Evolutionary conservation across 2,888 invertebrate genomes (phyloP), one percentile per base, ranked within the genome.

Genomic region (Rhimphoctona megacephalus): DNA sequence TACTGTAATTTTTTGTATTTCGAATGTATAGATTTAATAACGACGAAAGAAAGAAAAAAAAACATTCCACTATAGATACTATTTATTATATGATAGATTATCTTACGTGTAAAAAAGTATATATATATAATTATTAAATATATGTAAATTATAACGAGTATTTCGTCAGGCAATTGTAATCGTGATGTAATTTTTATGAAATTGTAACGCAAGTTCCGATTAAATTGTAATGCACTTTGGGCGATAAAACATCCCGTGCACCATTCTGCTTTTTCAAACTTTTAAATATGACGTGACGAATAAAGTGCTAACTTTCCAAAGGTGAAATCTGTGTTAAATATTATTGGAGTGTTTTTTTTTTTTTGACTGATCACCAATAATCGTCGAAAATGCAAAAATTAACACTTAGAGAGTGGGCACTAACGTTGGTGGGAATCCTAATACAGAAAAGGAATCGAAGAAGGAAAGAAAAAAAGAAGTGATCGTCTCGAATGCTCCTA

Each of bases 41-140:
- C 30, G 30, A 61, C 17, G 83, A 90, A 90, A 83, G 86, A 43
- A 43, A 43, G 43, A 43, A 43, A 8, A 39, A 78, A 54, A 82
- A 88, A 89, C 92, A 91, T 92, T 91, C 92, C 92, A 90, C 80
- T 90, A 88, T 87, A 87, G 80, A 72, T 33, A 43, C 76, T 86
- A 86, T 86, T 86, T 86, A 86, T 83, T 81, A 72, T 81, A 81
- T 74, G 52, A 82, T 74, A 64, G 74, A 80, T 78, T 89, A 87
- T 83, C 36, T 46, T 83, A 82, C 61, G 79, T 81, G 81, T 85
- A 86, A 77, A 86, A 83, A 52, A 67, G 39, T 17, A 54, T 61
- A 69, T 43, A 69, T 46, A 61, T 52, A 66, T 19, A 76, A 25
- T 33, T 52, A 3, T 36, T 36, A 36, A 5, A 6, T 39, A 39